Base-by-base conservation (phyloP, 1,140 invertebrate species). In the Brachionus manjavacas region DNA sequence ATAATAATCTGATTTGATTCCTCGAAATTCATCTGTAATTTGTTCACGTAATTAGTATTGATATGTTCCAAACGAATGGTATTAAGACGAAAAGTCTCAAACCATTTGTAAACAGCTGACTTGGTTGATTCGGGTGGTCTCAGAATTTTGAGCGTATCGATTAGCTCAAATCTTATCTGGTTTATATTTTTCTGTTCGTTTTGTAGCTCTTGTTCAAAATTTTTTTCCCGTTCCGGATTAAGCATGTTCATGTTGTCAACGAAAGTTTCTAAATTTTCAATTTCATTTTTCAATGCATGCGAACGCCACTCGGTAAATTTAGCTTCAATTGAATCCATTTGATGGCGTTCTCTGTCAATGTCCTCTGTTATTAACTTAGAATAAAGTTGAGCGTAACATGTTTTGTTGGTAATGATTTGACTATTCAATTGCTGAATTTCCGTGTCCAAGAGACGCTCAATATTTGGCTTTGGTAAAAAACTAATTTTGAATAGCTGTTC, bases 341-440 rank as follows among this genome's bases (percentile, higher is more conserved):
- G 87, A 46, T 86, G 85, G 49, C 87, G 87, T 85, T 89, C 89
- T 68, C 88, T 85, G 72, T 90, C 89, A 14, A 89, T 87, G 84
- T 89, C 88, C 20, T 86, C 86, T 8, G 88, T 87, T 85, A 89
- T 86, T 28, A 89, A 85, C 43, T 87, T 86, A 0, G 87, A 85
- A 85, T 86, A 87, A 8, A 90, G 85, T 76, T 90, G 88, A 6
- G 88, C 87, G 84, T 88, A 90, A 4, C 87, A 87, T 79, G 87
- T 64, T 70, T 86, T 85, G 11, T 85, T 90, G 88, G 85, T 87
- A 88, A 64, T 89, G 78, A 66, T 89, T 86, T 20, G 88, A 87
- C 85, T 89, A 88, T 83, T 90, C 88, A 28, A 90, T 87, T 14
- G 86, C 52, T 88, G 88, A 49, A 88, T 87, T 68, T 89, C 88